phyloP scores from a whole-genome alignment of 1,140 invertebrate genomes.

The Drosophila subobscura region DNA sequence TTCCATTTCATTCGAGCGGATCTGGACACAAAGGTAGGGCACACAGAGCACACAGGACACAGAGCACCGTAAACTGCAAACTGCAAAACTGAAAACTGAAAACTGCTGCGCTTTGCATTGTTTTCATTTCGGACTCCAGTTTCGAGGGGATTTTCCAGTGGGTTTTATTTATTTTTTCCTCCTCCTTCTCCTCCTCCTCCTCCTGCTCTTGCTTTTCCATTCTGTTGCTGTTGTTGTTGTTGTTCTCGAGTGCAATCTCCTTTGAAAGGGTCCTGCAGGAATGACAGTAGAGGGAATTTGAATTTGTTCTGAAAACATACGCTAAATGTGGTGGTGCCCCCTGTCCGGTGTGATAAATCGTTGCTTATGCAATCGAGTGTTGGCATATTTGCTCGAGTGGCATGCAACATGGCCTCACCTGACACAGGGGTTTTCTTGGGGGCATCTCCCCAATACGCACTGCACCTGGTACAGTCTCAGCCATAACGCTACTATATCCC shows the following conservation, averaged over 20 bases:
- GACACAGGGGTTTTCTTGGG: conserved; percentile 1
- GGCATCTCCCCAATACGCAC: neutral
- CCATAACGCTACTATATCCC: neutral
- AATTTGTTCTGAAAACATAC: conserved; percentile 69
- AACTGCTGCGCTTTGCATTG: conserved; percentile 75
- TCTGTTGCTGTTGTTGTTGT: neutral
- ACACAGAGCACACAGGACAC: too few species aligned
- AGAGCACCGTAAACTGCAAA: conserved; percentile 30
- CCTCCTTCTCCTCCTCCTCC: neutral
- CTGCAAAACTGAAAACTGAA: conserved; percentile 60
- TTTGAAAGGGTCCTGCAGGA: conserved; percentile 43
- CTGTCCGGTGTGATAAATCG: conserved; percentile 70
- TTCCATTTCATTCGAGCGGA: conserved; percentile 19
- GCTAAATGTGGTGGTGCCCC: conserved; percentile 54
- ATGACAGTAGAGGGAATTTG: conserved; percentile 38
- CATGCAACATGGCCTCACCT: conserved; percentile 33
- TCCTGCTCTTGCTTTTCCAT: neutral
- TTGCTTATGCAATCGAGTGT: conserved; percentile 44
- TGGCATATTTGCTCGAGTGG: conserved; percentile 58
- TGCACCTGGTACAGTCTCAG: neutral
- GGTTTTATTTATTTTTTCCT: conserved; percentile 55
- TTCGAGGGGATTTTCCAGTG: conserved; percentile 41
- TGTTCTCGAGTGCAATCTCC: conserved; percentile 31
- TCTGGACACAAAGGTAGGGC: conserved; percentile 70
- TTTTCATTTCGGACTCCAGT: conserved; percentile 65